Base-by-base conservation (phyloP, 92 coral and sea anemone genomes). In the Zoanthus solanderi region DNA sequence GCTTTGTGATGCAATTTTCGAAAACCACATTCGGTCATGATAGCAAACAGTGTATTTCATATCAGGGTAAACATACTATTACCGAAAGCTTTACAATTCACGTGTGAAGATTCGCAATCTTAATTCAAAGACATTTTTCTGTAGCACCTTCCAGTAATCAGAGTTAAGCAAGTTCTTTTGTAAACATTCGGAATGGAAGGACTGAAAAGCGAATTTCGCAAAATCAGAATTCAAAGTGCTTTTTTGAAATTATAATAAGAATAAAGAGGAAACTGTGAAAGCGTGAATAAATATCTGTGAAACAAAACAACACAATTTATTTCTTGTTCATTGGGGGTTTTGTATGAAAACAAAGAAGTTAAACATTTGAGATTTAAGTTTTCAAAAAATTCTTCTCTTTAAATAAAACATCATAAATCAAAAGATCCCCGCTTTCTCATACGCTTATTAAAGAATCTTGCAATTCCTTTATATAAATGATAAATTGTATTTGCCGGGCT, bases 111-210 rank as follows among this genome's bases (percentile, higher is more conserved):
- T 45, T 66, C 12, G 46, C 16, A 81, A 66, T 65, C 74, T 81
- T 66, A 81, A 81, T 37, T 81, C 85, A 81, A 81, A 81, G 85
- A 45, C 67, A 66, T 81, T 81, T 81, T 50, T 81, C 85, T 66
- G 66, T 46, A 81, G 71, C 85, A 81, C 85, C 85, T 65, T 66
- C 60, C 75, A 81, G 11, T 23, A 68, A 81, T 81, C 56, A 65
- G 45, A 37, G 14, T 29, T 45, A 81, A 65, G 85, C 76, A 81
- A 81, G 66, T 81, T 81, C 17, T 45, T 81, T 48, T 23, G 85
- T 81, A 81, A 81, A 81, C 85, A 81, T 48, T 81, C 75, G 61
- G 45, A 31, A 45, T 34, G 45, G 85, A 2, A 44, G 37, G 1
- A 8, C 75, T 66, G 18, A 81, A 79, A 47, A 13, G 28, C 60